Conservation (phyloP, 2,888 invertebrate species). For the Agrotis puta region DNA sequence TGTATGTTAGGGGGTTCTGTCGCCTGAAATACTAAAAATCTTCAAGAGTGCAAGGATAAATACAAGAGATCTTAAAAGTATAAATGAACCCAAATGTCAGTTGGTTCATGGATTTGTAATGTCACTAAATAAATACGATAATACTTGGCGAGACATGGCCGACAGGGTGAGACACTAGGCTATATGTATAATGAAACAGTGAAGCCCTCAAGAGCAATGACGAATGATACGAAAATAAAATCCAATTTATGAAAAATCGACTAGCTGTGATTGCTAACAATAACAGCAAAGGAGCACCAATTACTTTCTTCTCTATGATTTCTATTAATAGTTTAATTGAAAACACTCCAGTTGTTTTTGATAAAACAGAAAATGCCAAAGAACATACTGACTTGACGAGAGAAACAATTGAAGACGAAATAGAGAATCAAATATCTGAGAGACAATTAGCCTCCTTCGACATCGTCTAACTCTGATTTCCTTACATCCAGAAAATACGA, state of each 20-base stretch:
- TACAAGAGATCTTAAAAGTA: constrained; percentile 34
- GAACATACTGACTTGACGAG: neutral
- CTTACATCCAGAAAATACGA: too few species aligned
- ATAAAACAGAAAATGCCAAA: neutral
- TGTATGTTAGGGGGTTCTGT: constrained; percentile 48
- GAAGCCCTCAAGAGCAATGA: neutral
- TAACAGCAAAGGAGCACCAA: neutral
- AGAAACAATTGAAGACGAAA: neutral
- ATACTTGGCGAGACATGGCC: constrained; percentile 3
- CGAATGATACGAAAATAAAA: neutral
- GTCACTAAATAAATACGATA: constrained; percentile 34
- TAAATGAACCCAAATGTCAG: constrained; percentile 21
- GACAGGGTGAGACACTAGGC: neutral
- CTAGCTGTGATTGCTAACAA: neutral
- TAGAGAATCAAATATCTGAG: too few species aligned
- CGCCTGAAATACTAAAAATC: neutral
- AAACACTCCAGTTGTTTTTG: neutral
- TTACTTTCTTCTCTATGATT: neutral
- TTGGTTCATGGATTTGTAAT: constrained; percentile 33
- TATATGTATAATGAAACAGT: neutral
- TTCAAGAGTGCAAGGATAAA: neutral
- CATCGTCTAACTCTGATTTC: too few species aligned
- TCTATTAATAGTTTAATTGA: too few species aligned
- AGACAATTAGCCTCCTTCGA: too few species aligned
- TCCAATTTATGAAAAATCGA: too few species aligned